Conservation (phyloP, 1,140 invertebrate species). For the Cepaea nemoralis region DNA sequence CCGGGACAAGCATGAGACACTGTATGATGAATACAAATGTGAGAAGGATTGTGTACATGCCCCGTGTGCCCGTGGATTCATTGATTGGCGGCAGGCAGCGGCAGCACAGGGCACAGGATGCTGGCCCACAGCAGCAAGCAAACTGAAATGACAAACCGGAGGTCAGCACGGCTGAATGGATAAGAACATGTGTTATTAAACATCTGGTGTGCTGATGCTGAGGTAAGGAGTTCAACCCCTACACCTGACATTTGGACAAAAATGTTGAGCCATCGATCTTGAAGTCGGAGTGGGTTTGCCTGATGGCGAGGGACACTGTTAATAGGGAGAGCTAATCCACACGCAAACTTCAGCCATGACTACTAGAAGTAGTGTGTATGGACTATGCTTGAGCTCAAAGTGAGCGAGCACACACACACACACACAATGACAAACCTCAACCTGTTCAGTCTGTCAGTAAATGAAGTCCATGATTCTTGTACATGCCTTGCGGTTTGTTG, state of each 20-base stretch:
- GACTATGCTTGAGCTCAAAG: too few relatives aligned
- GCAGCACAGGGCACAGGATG: slow-evolving; percentile 72
- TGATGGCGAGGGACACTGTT: too few relatives aligned
- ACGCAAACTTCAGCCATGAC: too few relatives aligned
- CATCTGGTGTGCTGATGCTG: background rate
- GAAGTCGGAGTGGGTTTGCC: too few relatives aligned
- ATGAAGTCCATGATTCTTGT: too few relatives aligned
- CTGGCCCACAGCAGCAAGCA: slow-evolving; percentile 72
- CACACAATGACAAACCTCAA: too few relatives aligned
- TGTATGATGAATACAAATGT: slow-evolving; percentile 69
- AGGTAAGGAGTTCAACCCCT: background rate
- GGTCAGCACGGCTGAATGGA: too few relatives aligned
- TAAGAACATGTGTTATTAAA: background rate
- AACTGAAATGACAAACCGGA: slow-evolving; percentile 69
- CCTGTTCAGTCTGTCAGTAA: too few relatives aligned
- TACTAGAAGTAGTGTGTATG: background rate
- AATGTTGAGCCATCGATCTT: too few relatives aligned
- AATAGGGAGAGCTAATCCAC: too few relatives aligned
- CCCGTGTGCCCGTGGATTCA: slow-evolving; percentile 73
- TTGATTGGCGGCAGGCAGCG: slow-evolving; percentile 68
- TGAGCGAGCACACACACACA: too few relatives aligned
- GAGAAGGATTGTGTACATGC: slow-evolving; percentile 72
- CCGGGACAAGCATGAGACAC: slow-evolving; percentile 72
- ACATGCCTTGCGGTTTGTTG: too few relatives aligned
- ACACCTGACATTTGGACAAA: background rate